phyloP scores from a whole-genome alignment of 2,797 vertebrate species.

The Megaceryle alcyon region DNA sequence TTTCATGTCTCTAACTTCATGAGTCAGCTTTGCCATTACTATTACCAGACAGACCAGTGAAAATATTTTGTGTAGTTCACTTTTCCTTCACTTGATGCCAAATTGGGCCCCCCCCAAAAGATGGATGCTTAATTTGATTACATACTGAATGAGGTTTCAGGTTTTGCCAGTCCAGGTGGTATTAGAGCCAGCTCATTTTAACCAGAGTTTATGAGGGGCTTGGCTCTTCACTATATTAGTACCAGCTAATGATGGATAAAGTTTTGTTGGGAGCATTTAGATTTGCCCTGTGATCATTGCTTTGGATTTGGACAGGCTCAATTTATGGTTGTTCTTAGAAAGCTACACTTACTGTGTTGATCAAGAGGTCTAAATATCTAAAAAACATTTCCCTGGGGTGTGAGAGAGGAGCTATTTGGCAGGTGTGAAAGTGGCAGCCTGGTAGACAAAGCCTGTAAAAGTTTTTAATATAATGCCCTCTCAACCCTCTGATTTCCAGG shows the following conservation, averaged over 20 bases:
- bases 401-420: neutral
- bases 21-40: constrained; percentile 8
- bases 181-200: neutral
- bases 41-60: neutral
- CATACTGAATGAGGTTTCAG: neutral
- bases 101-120: neutral
- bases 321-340: neutral
- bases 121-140: neutral
- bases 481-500: neutral
- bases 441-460: neutral
- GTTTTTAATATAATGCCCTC: neutral
- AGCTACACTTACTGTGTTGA: neutral
- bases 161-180: neutral
- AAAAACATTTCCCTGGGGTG: neutral
- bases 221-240: neutral
- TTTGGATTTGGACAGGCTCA: neutral
- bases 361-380: neutral
- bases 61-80: neutral
- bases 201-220: neutral
- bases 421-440: neutral
- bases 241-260: neutral
- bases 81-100: neutral
- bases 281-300: neutral
- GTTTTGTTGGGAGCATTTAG: neutral
- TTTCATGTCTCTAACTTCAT: neutral